Conservation (phyloP, 2,113 vertebrate species). For the Rhabdomys dilectus region DNA sequence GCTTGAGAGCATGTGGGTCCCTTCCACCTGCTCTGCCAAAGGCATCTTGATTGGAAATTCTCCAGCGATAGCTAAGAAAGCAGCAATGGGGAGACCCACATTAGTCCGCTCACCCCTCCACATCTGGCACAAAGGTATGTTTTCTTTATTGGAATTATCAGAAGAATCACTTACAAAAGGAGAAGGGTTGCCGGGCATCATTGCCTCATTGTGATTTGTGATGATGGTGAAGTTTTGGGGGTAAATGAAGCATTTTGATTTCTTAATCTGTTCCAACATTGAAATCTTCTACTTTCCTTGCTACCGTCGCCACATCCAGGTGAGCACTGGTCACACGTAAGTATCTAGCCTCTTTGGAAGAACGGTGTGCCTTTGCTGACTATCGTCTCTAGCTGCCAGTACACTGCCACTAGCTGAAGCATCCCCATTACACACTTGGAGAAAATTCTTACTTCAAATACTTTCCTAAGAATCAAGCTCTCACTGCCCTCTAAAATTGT, state of each 20-base stretch:
- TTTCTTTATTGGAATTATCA: not conserved
- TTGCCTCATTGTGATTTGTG: not conserved
- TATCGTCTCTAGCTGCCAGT: not conserved
- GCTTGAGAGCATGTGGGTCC: fast-evolving
- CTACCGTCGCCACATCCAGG: not conserved
- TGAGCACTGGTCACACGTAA: not conserved
- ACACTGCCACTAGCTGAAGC: not conserved
- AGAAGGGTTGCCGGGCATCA: not conserved
- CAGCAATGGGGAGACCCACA: fast-evolving
- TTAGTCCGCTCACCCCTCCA: not conserved
- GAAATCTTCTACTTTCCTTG: not conserved
- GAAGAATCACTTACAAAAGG: not conserved
- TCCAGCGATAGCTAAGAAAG: not conserved
- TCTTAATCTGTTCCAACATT: not conserved
- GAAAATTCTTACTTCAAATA: not conserved
- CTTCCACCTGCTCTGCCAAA: not conserved
- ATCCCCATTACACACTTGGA: not conserved
- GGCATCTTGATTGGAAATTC: not conserved
- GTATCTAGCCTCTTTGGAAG: not conserved
- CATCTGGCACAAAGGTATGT: not conserved
- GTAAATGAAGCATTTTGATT: not conserved
- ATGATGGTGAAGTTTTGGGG: not conserved
- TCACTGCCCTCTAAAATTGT: not conserved
- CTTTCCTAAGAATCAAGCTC: not conserved
- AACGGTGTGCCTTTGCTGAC: not conserved